A percentile compares a stretch with the other conserved stretches of the same genome.
phyloP scores from a whole-genome alignment of 2,113 vertebrate genomes.

The Prinia subflava region DNA sequence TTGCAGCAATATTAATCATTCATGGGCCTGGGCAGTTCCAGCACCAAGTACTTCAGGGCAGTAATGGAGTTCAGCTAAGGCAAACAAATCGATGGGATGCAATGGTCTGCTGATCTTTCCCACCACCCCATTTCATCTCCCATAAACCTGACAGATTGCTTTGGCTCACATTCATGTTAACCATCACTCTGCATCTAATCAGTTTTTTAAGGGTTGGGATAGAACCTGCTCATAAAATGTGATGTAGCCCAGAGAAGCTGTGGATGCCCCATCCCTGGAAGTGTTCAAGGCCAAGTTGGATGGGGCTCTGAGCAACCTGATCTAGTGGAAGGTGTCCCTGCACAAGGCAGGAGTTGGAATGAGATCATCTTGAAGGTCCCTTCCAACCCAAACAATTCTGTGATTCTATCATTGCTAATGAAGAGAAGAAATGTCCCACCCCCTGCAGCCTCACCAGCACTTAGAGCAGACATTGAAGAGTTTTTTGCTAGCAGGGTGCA shows the following conservation, averaged over 20 bases:
- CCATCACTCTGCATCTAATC: not conserved
- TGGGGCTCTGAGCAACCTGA: not conserved
- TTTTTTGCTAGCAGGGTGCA: not conserved
- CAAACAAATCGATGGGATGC: not conserved
- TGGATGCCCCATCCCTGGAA: not conserved
- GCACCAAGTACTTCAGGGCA: not conserved
- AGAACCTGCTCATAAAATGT: not conserved
- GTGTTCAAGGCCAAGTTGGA: not conserved
- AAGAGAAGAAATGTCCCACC: not conserved
- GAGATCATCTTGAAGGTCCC: not conserved
- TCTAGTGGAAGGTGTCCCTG: not conserved
- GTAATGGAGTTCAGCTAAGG: not conserved
- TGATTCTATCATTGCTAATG: not conserved
- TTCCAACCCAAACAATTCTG: not conserved
- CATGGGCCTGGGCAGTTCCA: not conserved
- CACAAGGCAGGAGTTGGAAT: fast-evolving
- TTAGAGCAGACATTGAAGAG: not conserved
- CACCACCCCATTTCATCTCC: not conserved
- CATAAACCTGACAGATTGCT: not conserved
- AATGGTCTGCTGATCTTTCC: not conserved
- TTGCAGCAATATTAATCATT: not conserved
- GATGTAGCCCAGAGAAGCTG: not conserved
- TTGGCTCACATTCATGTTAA: not conserved
- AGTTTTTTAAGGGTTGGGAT: not conserved
- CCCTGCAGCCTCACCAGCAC: not conserved